Evolutionary conservation across 2,797 vertebrate species (phyloP), one percentile per base, ranked within the genome.

Genomic region (Halcyon chelicuti): DNA sequence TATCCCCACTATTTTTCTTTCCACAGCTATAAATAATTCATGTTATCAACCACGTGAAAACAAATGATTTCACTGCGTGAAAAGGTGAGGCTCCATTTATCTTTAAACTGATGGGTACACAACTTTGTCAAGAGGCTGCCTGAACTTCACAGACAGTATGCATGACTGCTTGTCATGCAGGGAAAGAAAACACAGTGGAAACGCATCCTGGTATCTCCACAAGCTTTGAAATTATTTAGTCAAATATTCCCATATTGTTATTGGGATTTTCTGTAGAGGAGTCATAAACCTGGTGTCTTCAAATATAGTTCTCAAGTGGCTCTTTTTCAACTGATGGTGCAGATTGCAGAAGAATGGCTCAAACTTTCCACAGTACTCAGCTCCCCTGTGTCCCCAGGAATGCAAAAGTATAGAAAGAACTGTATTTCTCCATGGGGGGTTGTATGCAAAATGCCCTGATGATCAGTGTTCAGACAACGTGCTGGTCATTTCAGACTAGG

Each of bases 1-100:
- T 47, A 62, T 54, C 80, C 44, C 57, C 72, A 44, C 60, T 98
- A 89, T 95, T 98, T 97, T 97, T 97, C 91, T 95, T 97, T 95
- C 93, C 91, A 86, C 10, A 82, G 90, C 82, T 94, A 92, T 95
- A 97, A 96, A 98, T 96, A 96, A 90, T 74, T 42, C 2, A 16
- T 77, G 60, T 73, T 89, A 92, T 40, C 91, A 94, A 81, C 73
- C 68, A 83, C 54, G 72, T 58, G 60, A 87, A 96, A 94, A 96
- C 74, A 92, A 96, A 95, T 70, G 3, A 91, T 84, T 85, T 65
- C 35, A 67, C 63, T 55, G 52, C 1, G 3, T 86, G 91, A 94
- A 73, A 93, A 85, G 80, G 79, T 63, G 74, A 90, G 68, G 61
- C 19, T 51, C 29, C 67, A 71, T 79, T 76, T 81, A 72, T 94